Evolutionary conservation across 2,888 invertebrate genomes (phyloP), one percentile per base, ranked within the genome.

Genomic region (Drosophila gaucha): DNA sequence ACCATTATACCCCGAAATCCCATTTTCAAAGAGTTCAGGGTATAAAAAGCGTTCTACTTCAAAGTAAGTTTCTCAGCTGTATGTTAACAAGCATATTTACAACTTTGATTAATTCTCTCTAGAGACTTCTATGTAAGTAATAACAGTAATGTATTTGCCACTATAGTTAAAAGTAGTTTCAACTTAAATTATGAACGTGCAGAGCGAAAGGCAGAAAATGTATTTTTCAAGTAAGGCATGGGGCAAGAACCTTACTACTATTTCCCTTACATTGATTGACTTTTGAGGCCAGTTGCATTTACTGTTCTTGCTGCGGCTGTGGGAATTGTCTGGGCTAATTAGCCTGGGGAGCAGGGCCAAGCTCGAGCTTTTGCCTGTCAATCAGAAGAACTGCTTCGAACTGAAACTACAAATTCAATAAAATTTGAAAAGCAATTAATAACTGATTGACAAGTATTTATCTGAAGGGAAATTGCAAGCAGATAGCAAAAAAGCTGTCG

Each of bases 371-470:
- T 63, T 59, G 41, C 35, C 55, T 71, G 75, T 60, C 78, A 68
- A 72, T 78, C 76, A 71, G 2, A 28, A 22, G 6, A 14, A 35
- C 12, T 9, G 35, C 14, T 39, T 20, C 35, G 33, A 64, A 39
- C 30, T 38, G 60, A 68, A 71, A 68, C 83, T 76, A 66, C 80
- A 88, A 88, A 84, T 82, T 89, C 85, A 88, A 89, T 90, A 89
- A 82, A 79, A 82, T 79, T 80, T 85, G 78, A 76, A 88, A 90
- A 89, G 89, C 89, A 90, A 90, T 90, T 89, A 89, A 89, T 90
- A 90, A 88, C 80, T 89, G 90, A 89, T 89, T 89, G 90, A 90
- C 90, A 90, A 89, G 78, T 86, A 88, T 89, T 88, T 86, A 88
- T 89, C 84, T 72, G 59, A 46, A 58, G 63, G 67, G 57, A 72